These are phyloP conservation scores for Toxotes lorentzi DNA, from an alignment of 2,797 vertebrate species.

Conservation along the genomic window DNA sequence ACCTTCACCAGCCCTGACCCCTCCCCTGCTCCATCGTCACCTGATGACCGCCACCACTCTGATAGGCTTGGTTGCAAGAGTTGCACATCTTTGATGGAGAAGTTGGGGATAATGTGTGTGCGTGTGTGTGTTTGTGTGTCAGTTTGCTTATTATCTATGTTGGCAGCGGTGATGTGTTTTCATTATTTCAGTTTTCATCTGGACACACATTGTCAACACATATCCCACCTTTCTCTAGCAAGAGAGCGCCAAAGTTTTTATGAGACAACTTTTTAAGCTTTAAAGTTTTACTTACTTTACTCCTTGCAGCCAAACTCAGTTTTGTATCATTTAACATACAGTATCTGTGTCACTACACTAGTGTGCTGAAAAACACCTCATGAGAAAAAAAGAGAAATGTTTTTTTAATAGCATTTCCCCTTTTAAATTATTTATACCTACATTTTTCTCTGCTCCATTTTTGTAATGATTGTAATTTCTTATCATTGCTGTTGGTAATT, in stretches of 20 bases:
- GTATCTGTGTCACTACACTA: constrained; percentile 22
- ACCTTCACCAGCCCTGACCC: not conserved
- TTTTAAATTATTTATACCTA: constrained; percentile 59
- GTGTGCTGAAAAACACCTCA: constrained; percentile 33
- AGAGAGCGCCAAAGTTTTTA: constrained; percentile 46
- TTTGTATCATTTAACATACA: constrained; percentile 40
- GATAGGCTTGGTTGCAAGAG: constrained; percentile 34
- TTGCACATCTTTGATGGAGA: constrained; percentile 54
- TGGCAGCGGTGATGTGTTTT: constrained; percentile 49
- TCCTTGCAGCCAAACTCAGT: constrained; percentile 34
- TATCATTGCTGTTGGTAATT: constrained; percentile 45
- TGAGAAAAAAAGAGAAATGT: constrained; percentile 38
- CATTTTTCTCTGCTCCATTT: constrained; percentile 41
- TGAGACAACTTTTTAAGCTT: constrained; percentile 50
- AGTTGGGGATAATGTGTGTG: constrained; percentile 38
- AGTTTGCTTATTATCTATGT: constrained; percentile 54
- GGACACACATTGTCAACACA: constrained; percentile 22
- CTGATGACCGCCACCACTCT: constrained; percentile 28
- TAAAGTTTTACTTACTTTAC: constrained; percentile 21
- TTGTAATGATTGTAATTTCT: constrained; percentile 50
- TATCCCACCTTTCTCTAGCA: constrained; percentile 28
- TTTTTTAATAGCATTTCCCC: constrained; percentile 29
- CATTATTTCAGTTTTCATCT: constrained; percentile 37
- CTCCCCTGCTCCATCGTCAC: constrained; percentile 16
- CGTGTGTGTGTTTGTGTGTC: constrained; percentile 44